Conservation (phyloP, 2,888 invertebrate species). For the Campaea margaritaria region DNA sequence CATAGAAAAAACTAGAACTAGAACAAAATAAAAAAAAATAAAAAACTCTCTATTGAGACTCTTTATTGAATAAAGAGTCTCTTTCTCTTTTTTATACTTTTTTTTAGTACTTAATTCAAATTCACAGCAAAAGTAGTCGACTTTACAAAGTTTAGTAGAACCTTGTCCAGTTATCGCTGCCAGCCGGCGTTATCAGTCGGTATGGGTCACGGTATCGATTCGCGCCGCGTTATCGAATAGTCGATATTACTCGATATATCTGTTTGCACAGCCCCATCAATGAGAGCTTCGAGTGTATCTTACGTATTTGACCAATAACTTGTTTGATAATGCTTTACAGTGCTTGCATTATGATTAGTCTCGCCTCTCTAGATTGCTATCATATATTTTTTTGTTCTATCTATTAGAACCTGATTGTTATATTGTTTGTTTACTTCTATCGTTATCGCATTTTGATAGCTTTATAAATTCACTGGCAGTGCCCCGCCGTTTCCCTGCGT, state of each 20-base stretch:
- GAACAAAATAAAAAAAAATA: no score
- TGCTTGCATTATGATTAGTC: slow-evolving; percentile 75
- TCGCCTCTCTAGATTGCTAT: slow-evolving; percentile 67
- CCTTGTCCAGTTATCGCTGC: slow-evolving; percentile 28
- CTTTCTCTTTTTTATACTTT: no score
- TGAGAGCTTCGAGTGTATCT: slow-evolving; percentile 76
- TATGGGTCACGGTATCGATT: slow-evolving; percentile 77
- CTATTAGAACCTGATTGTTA: slow-evolving; percentile 47
- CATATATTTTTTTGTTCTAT: slow-evolving; percentile 63
- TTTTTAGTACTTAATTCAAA: not conserved
- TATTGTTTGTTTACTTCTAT: slow-evolving; percentile 30
- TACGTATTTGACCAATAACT: slow-evolving; percentile 82
- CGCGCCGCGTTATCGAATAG: slow-evolving; percentile 72
- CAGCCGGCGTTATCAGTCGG: slow-evolving; percentile 47
- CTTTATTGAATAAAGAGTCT: no score
- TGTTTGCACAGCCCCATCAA: slow-evolving; percentile 78
- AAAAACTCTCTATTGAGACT: no score
- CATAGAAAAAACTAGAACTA: no score
- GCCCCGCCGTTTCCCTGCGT: no score
- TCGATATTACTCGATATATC: slow-evolving; percentile 74
- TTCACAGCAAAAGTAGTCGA: not conserved
- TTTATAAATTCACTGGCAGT: not conserved
- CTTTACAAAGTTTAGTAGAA: slow-evolving; percentile 10
- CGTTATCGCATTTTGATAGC: slow-evolving; percentile 17
- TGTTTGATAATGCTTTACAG: slow-evolving; percentile 77